Evolutionary conservation across 2,797 vertebrate genomes (phyloP), one percentile per base, ranked within the genome.

Genomic region (Gouania willdenowi): DNA sequence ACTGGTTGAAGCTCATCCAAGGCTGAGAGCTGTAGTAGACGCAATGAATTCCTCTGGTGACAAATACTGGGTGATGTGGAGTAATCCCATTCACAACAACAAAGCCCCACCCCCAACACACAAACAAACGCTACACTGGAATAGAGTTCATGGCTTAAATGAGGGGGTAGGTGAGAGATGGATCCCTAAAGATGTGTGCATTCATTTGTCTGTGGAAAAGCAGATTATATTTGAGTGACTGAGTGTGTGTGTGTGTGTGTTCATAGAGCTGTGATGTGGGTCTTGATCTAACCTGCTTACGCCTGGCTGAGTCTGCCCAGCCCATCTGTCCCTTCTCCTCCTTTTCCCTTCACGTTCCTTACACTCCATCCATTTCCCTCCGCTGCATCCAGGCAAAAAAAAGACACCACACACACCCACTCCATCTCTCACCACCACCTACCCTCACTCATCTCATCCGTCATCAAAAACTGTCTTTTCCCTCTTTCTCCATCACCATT

Each of bases 51-150:
- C 71, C 76, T 77, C 71, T 58, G 58, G 58, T 77, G 58, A 72
- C 73, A 65, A 76, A 66, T 33, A 23, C 44, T 58, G 68, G 66
- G 57, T 54, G 62, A 68, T 70, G 73, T 77, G 50, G 61, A 75
- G 70, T 75, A 83, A 84, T 82, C 75, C 70, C 71, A 82, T 71
- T 82, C 71, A 79, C 69, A 79, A 79, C 62, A 74, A 79, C 79
- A 76, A 65, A 71, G 52, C 75, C 75, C 69, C 64, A 54, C 77
- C 79, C 66, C 77, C 75, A 54, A 26, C 37, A 12, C 15, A 13
- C 16, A 14, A 9, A 29, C 21, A 12, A 26, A 19, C 15, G 24
- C 10, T 11, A 66, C 40, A 35, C 16, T 20, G 27, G 30, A 42
- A 54, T 32, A 71, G 29, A 46, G 38, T 51, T 38, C 47, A 48